phyloP scores from a whole-genome alignment of 2,113 vertebrate genomes.

The Parus major region DNA sequence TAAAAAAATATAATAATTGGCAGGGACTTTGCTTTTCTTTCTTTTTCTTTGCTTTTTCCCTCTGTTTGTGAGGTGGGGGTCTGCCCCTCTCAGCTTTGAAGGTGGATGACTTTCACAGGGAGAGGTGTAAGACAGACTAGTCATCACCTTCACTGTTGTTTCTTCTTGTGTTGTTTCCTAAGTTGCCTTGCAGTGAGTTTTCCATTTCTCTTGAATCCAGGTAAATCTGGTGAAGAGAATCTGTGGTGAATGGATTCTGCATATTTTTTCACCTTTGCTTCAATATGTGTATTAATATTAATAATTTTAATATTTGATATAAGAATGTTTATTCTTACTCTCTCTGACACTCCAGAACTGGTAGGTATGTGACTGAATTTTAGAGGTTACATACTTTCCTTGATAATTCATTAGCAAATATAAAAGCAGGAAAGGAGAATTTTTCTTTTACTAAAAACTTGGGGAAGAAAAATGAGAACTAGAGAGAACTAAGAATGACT shows the following conservation, averaged over 20 bases:
- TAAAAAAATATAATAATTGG: not conserved
- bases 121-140: not conserved
- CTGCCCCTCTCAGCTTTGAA: not conserved
- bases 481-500: not conserved
- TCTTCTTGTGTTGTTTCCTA: not conserved
- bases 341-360: not conserved
- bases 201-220: not conserved
- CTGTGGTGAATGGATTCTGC: not conserved
- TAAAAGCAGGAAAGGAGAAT: not conserved
- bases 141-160: not conserved
- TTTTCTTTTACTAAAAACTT: not conserved
- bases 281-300: not conserved
- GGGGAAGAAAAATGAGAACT: not conserved
- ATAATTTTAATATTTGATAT: not conserved
- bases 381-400: not conserved
- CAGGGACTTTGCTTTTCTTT: not conserved
- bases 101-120: not conserved
- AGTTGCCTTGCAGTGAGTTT: not conserved
- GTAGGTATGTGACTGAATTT: not conserved
- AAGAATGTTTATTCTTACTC: not conserved
- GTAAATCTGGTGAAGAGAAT: not conserved
- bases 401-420: not conserved
- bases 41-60: not conserved
- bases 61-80: not conserved
- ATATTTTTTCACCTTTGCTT: not conserved